Evolutionary conservation across 2,113 vertebrate genomes (phyloP), one percentile per base, ranked within the genome.

Genomic region (Nothobranchius kuhntae): DNA sequence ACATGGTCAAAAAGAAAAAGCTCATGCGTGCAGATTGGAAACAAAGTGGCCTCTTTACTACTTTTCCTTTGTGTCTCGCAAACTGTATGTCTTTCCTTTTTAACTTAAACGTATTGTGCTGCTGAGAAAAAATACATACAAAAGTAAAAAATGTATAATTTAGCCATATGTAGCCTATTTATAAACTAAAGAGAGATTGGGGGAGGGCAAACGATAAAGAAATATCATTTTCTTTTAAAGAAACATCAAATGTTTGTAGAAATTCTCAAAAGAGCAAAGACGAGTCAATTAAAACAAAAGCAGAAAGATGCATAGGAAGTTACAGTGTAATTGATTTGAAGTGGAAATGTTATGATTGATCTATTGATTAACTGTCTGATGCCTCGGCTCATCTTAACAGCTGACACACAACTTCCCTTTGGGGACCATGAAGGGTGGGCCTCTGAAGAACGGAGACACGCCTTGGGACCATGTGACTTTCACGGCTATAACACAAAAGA

Each of bases 11-110:
- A 89, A 87, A 91, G 92, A 94, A 90, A 30, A 92, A 90, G 90
- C 86, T 87, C 74, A 89, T 89, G 92, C 92, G 87, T 92, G 92
- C 91, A 76, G 81, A 87, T 72, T 64, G 80, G 78, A 87, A 94
- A 97, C 96, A 98, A 97, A 94, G 93, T 72, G 45, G n/a, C 76
- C 77, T 77, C 80, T 90, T 86, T 63, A 81, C 76, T 14, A 42
- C 61, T 68, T 64, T 79, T 38, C 52, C 66, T 53, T 13, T 45
- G 60, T 70, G 86, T 81, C 90, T 86, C 92, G 92, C 86, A 94
- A 80, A 82, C 46, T 77, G 17, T 87, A 73, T 76, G 87, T 84
- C 84, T 90, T 70, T 74, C 44, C 69, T 75, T 67, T 76, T 40
- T 65, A 53, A 65, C 61, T 81, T 80, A 72, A 69, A 55, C 61